Percentiles rank a stretch among this genome's conserved stretches.
Evolutionary conservation across 2,888 invertebrate species (phyloP).

Genomic region (Aphrophora alni): DNA sequence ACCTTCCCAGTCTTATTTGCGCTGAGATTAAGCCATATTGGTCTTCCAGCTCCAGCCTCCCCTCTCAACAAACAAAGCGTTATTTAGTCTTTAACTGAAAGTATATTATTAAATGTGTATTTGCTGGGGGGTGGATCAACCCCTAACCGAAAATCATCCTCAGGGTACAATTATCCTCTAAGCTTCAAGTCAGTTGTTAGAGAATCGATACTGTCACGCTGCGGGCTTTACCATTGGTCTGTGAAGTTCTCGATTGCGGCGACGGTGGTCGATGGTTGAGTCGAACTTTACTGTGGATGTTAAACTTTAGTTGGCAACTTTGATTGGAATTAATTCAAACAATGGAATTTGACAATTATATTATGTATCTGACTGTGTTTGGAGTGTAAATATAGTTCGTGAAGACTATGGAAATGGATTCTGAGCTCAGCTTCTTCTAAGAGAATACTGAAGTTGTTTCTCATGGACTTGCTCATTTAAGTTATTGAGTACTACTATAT

Average conservation of each 20-base stretch:
- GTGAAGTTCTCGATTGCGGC: neutral
- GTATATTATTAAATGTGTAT: constrained; percentile 33
- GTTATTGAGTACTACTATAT: too few relatives aligned
- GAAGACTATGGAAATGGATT: too few relatives aligned
- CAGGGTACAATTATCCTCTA: neutral
- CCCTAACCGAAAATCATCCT: neutral
- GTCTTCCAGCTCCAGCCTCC: neutral
- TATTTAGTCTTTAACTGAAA: constrained; percentile 9
- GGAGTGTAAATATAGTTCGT: too few relatives aligned
- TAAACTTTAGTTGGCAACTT: neutral
- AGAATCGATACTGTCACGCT: neutral
- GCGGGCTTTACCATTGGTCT: neutral
- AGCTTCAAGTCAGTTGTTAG: neutral
- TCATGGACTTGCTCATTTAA: too few relatives aligned
- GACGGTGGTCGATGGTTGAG: neutral
- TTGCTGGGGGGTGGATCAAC: neutral
- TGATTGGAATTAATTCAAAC: neutral
- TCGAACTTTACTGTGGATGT: neutral
- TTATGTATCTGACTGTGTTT: too few relatives aligned
- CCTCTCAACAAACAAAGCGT: neutral
- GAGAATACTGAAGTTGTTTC: too few relatives aligned
- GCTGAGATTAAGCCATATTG: neutral
- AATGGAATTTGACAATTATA: neutral
- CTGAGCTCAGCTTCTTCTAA: too few relatives aligned
- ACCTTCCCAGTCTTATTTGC: neutral